A percentile compares a stretch with the other conserved stretches of the same genome.
Evolutionary conservation across 2,797 vertebrate species (phyloP).

Genomic region (Enteromius argenteus): DNA sequence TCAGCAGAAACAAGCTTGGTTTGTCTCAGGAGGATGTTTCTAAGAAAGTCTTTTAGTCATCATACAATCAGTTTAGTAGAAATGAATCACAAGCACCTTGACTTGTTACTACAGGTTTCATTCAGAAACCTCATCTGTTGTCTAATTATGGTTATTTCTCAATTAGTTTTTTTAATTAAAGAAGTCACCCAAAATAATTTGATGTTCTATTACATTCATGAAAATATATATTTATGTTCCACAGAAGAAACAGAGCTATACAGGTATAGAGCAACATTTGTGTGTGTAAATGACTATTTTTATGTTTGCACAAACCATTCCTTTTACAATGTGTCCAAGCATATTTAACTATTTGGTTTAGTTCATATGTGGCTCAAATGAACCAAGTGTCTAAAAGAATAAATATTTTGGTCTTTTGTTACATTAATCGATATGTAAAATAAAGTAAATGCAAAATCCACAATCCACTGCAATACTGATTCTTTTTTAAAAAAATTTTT

Average conservation of each 20-base stretch:
- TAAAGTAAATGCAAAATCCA: neutral
- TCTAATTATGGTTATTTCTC: neutral
- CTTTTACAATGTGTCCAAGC: neutral
- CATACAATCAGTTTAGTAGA: neutral
- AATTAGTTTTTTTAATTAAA: neutral
- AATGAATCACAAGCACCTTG: neutral
- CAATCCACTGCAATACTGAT: neutral
- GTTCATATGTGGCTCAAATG: neutral
- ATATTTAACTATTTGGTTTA: neutral
- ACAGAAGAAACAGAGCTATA: neutral
- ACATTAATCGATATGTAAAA: neutral
- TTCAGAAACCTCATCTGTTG: neutral
- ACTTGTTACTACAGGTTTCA: neutral
- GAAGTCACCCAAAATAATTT: neutral
- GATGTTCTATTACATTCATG: neutral
- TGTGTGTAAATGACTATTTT: neutral
- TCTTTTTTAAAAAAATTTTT: too few relatives aligned
- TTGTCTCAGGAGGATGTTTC: neutral
- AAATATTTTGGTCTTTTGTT: neutral
- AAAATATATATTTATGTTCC: neutral
- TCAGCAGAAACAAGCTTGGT: neutral
- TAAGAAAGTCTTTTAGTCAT: neutral
- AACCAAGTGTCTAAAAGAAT: neutral
- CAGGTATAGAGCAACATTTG: neutral
- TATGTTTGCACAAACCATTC: neutral